These are phyloP conservation scores for Tenebrosternarchus preto DNA, from an alignment of 2,113 vertebrate species.

Conservation along the genomic window DNA sequence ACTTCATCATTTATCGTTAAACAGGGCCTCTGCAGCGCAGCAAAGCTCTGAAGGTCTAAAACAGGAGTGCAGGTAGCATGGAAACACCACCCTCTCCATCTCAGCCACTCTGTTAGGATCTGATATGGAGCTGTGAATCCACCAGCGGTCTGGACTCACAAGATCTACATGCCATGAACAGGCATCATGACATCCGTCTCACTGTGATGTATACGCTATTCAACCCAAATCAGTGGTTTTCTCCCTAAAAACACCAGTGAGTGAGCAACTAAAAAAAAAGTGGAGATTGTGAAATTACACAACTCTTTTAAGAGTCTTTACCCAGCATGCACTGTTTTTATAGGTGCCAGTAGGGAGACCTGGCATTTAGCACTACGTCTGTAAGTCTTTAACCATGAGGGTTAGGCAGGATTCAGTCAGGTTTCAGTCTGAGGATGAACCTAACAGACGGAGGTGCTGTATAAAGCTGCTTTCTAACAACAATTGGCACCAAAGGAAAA, in stretches of 20 bases:
- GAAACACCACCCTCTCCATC: too few relatives aligned
- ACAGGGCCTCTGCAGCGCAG: too few relatives aligned
- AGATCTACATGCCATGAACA: too few relatives aligned
- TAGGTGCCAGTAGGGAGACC: not conserved
- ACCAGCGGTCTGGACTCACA: too few relatives aligned
- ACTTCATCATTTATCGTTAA: not conserved
- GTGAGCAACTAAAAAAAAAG: not conserved
- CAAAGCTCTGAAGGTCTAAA: too few relatives aligned
- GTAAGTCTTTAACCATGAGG: not conserved
- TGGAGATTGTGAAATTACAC: not conserved
- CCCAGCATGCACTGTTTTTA: too few relatives aligned
- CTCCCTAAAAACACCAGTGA: not conserved
- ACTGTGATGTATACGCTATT: not conserved
- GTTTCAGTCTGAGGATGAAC: not conserved
- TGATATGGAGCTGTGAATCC: not conserved
- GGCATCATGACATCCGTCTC: not conserved
- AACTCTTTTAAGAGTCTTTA: not conserved
- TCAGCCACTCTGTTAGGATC: too few relatives aligned
- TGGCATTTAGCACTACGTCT: not conserved
- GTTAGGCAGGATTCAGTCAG: too few relatives aligned
- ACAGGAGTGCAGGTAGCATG: too few relatives aligned
- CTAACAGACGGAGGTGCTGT: not conserved
- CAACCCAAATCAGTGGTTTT: not conserved
- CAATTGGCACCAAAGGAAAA: not conserved
- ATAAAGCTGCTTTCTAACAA: not conserved